Evolutionary conservation across 2,113 vertebrate genomes (phyloP).

Genomic region (Gymnocephalus cernua): DNA sequence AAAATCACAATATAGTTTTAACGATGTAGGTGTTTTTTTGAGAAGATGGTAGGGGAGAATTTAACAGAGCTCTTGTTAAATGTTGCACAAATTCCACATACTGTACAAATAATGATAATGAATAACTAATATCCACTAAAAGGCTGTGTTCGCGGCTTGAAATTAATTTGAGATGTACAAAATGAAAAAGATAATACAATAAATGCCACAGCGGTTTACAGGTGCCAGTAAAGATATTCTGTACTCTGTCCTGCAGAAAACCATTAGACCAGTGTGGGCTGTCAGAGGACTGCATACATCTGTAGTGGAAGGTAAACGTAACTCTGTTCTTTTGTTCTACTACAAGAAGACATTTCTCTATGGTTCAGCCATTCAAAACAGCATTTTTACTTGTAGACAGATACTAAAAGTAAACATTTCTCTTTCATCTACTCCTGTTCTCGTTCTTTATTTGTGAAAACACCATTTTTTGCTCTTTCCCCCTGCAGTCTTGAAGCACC

Average conservation of each 20-base stretch:
- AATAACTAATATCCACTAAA: background rate
- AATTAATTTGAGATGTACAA: background rate
- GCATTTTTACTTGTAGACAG: background rate
- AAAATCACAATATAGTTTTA: background rate
- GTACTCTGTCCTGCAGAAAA: conserved; percentile 68
- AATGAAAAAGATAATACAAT: background rate
- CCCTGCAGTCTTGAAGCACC: conserved; percentile 78
- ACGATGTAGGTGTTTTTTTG: background rate
- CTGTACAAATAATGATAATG: background rate
- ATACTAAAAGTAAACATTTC: background rate
- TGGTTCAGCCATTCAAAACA: background rate
- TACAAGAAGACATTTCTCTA: background rate
- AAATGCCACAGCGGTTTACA: background rate
- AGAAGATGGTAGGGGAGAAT: background rate
- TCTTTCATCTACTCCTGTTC: background rate
- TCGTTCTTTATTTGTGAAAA: background rate
- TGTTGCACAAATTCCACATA: background rate
- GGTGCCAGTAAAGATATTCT: background rate
- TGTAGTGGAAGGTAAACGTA: conserved; percentile 82
- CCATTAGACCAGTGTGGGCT: conserved; percentile 51
- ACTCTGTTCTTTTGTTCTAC: background rate
- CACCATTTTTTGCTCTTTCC: background rate
- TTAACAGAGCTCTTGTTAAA: background rate
- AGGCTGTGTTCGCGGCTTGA: rapidly evolving
- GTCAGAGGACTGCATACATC: conserved; percentile 80